phyloP scores from a whole-genome alignment of 1,140 invertebrate species.

The Xylocopa sonorina region DNA sequence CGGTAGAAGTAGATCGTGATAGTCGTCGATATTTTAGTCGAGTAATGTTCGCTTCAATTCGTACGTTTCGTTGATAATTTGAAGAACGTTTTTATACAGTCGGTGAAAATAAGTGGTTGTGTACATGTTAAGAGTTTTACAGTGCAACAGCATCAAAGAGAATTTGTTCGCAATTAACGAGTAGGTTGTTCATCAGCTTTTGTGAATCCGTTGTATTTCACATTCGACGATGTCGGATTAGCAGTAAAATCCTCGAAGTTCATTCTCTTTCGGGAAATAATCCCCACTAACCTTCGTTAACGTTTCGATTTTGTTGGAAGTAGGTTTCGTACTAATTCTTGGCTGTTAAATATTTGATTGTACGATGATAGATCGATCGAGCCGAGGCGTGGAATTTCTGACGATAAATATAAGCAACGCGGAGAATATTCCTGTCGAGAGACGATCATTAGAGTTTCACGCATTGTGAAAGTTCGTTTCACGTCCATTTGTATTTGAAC shows the following conservation, averaged over 20 bases:
- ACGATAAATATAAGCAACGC: background rate
- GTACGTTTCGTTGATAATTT: background rate
- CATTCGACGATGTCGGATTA: background rate
- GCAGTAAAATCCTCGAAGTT: too few species aligned
- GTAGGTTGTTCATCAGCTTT: constrained; percentile 38
- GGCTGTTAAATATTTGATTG: constrained; percentile 1
- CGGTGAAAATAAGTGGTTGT: constrained; percentile 30
- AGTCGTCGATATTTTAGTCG: background rate
- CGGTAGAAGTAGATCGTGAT: background rate
- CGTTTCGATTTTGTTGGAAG: background rate
- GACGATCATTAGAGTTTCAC: constrained; percentile 1
- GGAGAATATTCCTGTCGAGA: background rate
- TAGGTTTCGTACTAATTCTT: background rate
- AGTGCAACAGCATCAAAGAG: constrained; percentile 33
- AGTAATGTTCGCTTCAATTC: background rate
- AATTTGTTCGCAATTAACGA: constrained; percentile 29
- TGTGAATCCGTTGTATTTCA: background rate
- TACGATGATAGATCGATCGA: background rate
- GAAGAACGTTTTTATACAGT: background rate
- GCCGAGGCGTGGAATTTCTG: background rate
- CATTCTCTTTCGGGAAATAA: background rate
- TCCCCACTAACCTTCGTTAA: constrained; percentile 15
- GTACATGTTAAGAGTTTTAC: constrained; percentile 32
- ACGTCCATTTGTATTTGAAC: background rate
- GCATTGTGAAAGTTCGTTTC: constrained; percentile 35